Conservation (phyloP, 92 coral and sea anemone genomes). For the Phenganax subtilis region DNA sequence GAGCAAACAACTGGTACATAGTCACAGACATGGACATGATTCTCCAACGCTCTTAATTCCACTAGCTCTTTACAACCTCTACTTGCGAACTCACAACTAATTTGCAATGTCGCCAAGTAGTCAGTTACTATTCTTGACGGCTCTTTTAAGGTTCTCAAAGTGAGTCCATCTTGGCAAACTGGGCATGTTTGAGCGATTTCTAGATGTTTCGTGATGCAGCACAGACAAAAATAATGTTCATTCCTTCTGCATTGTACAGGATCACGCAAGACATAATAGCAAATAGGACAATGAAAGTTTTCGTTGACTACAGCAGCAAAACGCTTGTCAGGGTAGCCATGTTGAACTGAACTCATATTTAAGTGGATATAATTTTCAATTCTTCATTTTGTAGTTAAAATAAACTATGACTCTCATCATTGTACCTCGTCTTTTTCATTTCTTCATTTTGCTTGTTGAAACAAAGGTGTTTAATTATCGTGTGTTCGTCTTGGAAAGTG, state of each 20-base stretch:
- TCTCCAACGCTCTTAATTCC: not conserved
- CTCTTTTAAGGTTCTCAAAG: conserved; percentile 7
- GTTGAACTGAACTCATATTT: not conserved
- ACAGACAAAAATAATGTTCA: conserved; percentile 12
- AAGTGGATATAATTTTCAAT: not conserved
- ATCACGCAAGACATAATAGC: not conserved
- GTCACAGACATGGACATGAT: conserved; percentile 8
- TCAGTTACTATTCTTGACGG: conserved; percentile 17
- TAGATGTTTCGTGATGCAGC: not conserved
- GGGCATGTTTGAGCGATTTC: conserved; percentile 31
- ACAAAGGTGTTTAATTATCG: no score
- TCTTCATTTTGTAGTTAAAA: not conserved
- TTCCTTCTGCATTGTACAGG: conserved; percentile 29
- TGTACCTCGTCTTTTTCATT: not conserved
- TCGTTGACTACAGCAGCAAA: conserved; percentile 8
- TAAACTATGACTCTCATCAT: not conserved
- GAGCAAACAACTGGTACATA: conserved; percentile 15
- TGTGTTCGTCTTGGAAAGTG: no score
- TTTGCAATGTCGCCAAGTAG: conserved; percentile 5
- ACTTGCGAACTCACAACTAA: conserved; percentile 11
- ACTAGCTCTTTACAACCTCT: not conserved
- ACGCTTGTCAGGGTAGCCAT: conserved; percentile 16
- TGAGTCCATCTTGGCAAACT: conserved; percentile 3
- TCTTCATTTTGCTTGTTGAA: no score
- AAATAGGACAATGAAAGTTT: conserved; percentile 8